Evolutionary conservation across 1,140 invertebrate species (phyloP).

Genomic region (Diabrotica undecimpunctata): DNA sequence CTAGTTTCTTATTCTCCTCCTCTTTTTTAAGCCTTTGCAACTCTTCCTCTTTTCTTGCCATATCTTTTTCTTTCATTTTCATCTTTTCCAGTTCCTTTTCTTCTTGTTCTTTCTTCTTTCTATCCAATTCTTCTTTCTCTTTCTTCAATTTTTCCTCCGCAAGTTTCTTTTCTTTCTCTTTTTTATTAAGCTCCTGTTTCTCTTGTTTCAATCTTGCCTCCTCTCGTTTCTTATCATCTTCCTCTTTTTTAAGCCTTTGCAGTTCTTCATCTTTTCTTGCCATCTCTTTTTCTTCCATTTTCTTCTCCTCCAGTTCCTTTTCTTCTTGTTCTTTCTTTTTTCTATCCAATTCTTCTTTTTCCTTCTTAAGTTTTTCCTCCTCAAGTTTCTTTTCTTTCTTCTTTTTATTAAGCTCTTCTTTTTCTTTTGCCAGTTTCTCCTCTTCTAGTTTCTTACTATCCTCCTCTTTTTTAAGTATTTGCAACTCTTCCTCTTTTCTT

Average conservation of each 20-base stretch:
- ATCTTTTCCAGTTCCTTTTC: neutral
- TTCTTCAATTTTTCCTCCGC: neutral
- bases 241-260: neutral
- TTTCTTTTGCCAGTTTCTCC: neutral
- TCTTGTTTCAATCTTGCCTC: neutral
- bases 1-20: slow-evolving; percentile 1
- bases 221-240: neutral
- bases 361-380: neutral
- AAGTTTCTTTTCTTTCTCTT: neutral
- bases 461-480: neutral
- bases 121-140: neutral
- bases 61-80: slow-evolving; percentile 12
- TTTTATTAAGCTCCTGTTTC: neutral
- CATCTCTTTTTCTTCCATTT: slow-evolving; percentile 3
- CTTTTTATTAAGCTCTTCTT: neutral
- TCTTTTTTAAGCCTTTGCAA: neutral
- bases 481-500: slow-evolving; percentile 1
- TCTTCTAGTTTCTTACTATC: neutral
- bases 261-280: neutral
- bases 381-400: slow-evolving; percentile 1
- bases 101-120: neutral
- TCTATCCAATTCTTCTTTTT: neutral
- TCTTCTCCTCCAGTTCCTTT: neutral
- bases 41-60: slow-evolving; percentile 5
- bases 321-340: neutral